These are phyloP conservation scores for Aproaerema taeniolella DNA, from an alignment of 2,888 invertebrate genomes.

Conservation along the genomic window DNA sequence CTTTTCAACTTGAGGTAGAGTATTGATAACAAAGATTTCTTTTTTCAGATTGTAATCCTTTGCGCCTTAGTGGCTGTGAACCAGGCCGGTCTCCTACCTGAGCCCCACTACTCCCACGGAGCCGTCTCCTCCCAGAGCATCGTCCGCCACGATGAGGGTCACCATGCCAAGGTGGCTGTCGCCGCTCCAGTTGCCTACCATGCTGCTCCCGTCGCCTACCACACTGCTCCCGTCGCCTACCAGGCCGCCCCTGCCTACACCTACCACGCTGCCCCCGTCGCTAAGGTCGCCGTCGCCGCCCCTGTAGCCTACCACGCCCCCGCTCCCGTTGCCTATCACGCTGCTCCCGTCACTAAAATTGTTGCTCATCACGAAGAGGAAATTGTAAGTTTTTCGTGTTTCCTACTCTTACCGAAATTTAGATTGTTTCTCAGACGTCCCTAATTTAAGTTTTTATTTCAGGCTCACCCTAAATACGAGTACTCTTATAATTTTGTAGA, in stretches of 20 bases:
- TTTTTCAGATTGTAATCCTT: slow-evolving; percentile 27
- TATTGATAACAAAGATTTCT: background rate
- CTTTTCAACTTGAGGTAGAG: background rate
- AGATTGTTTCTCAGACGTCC: no score
- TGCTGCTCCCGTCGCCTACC: slow-evolving; percentile 30
- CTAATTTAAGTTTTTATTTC: no score
- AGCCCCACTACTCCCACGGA: slow-evolving; percentile 46
- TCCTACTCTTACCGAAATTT: no score
- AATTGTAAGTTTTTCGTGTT: slow-evolving; percentile 12
- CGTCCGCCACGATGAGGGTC: slow-evolving; percentile 47
- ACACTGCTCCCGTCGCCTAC: slow-evolving; percentile 25
- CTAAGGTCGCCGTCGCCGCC: slow-evolving; percentile 24
- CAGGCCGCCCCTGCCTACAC: slow-evolving; percentile 20
- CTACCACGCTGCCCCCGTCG: slow-evolving; percentile 19
- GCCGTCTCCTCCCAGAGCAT: slow-evolving; percentile 52
- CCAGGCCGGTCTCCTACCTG: slow-evolving; percentile 38
- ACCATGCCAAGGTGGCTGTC: slow-evolving; percentile 28
- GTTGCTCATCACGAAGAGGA: slow-evolving; percentile 19
- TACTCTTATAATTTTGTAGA: no score
- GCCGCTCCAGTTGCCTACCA: slow-evolving; percentile 29
- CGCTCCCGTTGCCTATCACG: slow-evolving; percentile 13
- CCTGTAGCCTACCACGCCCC: slow-evolving; percentile 9
- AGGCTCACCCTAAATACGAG: no score
- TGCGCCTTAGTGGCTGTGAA: slow-evolving; percentile 34
- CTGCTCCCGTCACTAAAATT: slow-evolving; percentile 24